Conservation (phyloP, 2,888 invertebrate species). For the Euphydryas editha region DNA sequence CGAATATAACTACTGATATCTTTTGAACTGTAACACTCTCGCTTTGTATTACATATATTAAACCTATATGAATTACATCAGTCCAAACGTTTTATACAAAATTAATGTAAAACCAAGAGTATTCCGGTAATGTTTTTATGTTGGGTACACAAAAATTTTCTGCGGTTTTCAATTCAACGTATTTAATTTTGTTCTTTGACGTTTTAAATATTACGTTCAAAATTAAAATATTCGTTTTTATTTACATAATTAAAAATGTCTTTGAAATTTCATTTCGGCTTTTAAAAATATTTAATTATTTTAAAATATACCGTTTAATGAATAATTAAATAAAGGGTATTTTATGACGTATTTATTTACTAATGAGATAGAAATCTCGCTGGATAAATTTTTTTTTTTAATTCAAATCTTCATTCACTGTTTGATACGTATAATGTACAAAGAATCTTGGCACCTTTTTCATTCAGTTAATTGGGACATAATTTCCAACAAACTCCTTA, state of each 20-base stretch:
- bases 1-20: no score
- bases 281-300: neutral
- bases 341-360: neutral
- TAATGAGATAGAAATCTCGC: slow-evolving; percentile 3
- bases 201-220: slow-evolving; percentile 4
- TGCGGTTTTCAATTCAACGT: neutral
- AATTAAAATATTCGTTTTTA: slow-evolving; percentile 2
- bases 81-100: neutral
- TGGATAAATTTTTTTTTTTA: neutral
- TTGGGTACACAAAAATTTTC: neutral
- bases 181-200: neutral
- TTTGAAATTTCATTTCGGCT: neutral
- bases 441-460: slow-evolving; percentile 22
- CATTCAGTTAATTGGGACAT: slow-evolving; percentile 40
- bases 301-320: neutral
- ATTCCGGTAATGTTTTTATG: neutral
- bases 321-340: neutral
- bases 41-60: no score
- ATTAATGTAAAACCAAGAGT: neutral
- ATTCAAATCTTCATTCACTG: neutral
- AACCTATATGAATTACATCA: no score
- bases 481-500: slow-evolving; percentile 37
- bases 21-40: no score
- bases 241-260: slow-evolving; percentile 11
- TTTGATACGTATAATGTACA: slow-evolving; percentile 11